Percentiles rank a stretch among this genome's conserved stretches.
Evolutionary conservation across 2,797 vertebrate genomes (phyloP).

Genomic region (Lepus oiostolus): DNA sequence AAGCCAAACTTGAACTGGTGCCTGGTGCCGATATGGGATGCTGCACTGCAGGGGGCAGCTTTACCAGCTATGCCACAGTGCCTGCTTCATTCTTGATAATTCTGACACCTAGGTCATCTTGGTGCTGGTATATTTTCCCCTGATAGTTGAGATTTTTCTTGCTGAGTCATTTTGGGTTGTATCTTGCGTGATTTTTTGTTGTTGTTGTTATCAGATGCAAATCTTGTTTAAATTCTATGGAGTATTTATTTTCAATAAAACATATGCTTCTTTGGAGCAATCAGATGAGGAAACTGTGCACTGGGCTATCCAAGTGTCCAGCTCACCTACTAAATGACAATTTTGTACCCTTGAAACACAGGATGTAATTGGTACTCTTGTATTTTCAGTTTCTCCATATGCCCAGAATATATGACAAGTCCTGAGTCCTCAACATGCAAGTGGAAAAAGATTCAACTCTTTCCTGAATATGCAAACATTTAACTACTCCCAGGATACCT

Average conservation of each 20-base stretch:
- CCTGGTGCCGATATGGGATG: too few species aligned
- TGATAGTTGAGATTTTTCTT: too few species aligned
- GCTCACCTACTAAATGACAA: background rate
- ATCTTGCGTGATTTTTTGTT: too few species aligned
- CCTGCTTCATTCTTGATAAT: too few species aligned
- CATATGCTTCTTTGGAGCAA: background rate
- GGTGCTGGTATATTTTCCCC: too few species aligned
- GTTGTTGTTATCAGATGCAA: too few species aligned
- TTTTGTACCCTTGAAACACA: background rate
- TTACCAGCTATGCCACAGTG: too few species aligned
- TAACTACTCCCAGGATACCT: constrained; percentile 47
- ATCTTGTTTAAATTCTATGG: too few species aligned
- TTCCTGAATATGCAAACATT: background rate
- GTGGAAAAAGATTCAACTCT: background rate
- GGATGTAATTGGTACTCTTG: background rate
- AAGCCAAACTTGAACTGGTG: too few species aligned
- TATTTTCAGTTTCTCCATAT: background rate
- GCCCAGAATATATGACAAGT: constrained; percentile 44
- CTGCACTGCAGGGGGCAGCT: too few species aligned
- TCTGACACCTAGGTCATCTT: too few species aligned
- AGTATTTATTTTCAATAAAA: background rate
- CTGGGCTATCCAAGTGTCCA: background rate
- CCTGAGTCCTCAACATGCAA: background rate
- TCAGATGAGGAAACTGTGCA: background rate
- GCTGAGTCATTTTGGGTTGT: too few species aligned